Percentiles rank a stretch among this genome's conserved stretches.
Evolutionary conservation across 1,140 invertebrate species (phyloP).

Genomic region (Brachionus plicatilis): DNA sequence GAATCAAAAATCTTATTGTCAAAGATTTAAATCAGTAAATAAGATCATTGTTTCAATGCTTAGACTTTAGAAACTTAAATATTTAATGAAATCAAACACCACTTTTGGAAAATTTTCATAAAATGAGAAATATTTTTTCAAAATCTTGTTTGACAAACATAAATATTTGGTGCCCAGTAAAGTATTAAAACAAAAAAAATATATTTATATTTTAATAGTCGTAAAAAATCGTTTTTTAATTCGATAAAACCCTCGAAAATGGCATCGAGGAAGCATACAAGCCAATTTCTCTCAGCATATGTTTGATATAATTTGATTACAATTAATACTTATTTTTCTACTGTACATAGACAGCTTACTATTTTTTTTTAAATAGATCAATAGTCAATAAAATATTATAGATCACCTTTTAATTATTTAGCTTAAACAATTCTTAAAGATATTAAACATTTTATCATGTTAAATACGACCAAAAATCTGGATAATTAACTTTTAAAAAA

Average conservation of each 20-base stretch:
- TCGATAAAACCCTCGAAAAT: background rate
- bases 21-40: conserved; percentile 14
- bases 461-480: background rate
- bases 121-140: background rate
- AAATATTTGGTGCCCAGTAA: background rate
- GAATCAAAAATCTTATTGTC: conserved; percentile 28
- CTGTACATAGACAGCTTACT: background rate
- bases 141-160: conserved; percentile 23
- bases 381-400: background rate
- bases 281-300: background rate
- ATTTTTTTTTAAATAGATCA: background rate
- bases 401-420: background rate
- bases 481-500: background rate
- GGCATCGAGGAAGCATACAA: background rate
- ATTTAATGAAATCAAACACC: conserved; percentile 34
- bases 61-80: background rate
- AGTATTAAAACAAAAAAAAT: conserved; percentile 13
- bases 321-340: background rate
- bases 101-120: conserved; percentile 4
- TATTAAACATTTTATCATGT: background rate
- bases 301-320: background rate
- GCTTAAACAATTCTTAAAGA: background rate
- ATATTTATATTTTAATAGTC: background rate
- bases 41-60: background rate
- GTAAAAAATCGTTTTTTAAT: conserved; percentile 2